Base-by-base conservation (phyloP, 2,797 vertebrate species). In the Perodicticus potto region DNA sequence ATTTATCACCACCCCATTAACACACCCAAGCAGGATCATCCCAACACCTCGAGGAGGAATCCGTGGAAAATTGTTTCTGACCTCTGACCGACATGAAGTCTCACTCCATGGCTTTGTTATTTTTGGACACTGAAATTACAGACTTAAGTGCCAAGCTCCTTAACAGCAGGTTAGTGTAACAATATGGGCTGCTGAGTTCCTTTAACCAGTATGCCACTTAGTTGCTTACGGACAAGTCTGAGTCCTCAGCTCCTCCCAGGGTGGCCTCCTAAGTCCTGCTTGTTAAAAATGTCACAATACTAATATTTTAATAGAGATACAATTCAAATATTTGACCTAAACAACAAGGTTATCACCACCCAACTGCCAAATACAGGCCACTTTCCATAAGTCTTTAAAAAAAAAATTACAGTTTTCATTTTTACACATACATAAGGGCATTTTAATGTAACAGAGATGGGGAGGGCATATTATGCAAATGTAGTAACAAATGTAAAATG, bases 401-500 rank as follows among this genome's bases (percentile, higher is more conserved):
- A 76, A n/a, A 11, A 22, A 77, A 53, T 81, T 91, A 65, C 34
- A 69, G 45, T 88, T 93, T 97, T 93, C 87, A 97, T 91, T 77
- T 96, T 83, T 67, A 95, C 32, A 93, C 85, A 94, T 69, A 97
- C 93, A 97, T 74, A 82, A 97, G 57, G 76, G 86, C 57, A 91
- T 95, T 97, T 97, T 96, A 95, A 97, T 90, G 63, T 89, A 98
- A 97, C 45, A 94, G 95, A 97, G 90, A 96, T 93, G 95, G 91
- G 95, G 90, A 63, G 7, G 25, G n/a, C 96, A 96, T 9, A 97
- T 97, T 98, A 98, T 98, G 97, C 93, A 98, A 98, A 98, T 97
- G 16, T 69, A 97, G 95, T 96, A 98, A 97, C 96, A 98, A 98
- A 98, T 97, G 90, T 97, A 98, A 98, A 98, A 98, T 98, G 97